These are phyloP conservation scores for Pocillopora verrucosa DNA, from an alignment of 64 coral and sea anemone species.

Conservation along the genomic window DNA sequence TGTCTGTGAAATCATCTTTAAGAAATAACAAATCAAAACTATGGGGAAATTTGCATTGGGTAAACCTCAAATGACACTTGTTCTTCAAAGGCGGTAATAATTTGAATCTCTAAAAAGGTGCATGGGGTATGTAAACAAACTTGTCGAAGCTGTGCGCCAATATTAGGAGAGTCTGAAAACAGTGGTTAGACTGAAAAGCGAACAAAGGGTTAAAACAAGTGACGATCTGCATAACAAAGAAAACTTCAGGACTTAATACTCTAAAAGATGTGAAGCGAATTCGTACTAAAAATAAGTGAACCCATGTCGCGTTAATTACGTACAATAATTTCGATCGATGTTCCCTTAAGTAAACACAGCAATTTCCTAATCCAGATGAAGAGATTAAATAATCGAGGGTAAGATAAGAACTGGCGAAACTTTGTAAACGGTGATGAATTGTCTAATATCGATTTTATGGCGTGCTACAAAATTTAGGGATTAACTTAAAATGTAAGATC, in stretches of 20 bases:
- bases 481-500: not conserved
- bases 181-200: not conserved
- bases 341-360: slow-evolving; percentile 12
- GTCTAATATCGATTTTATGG: not conserved
- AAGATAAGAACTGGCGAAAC: not conserved
- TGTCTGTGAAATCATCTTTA: not conserved
- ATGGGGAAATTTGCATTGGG: slow-evolving; percentile 17
- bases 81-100: not conserved
- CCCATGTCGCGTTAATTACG: slow-evolving; percentile 14
- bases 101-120: not conserved
- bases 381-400: not conserved
- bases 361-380: not conserved
- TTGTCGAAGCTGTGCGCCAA: not conserved
- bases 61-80: not conserved
- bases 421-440: not conserved
- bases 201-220: not conserved
- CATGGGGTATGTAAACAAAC: not conserved
- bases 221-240: slow-evolving; percentile 23
- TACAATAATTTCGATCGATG: not conserved
- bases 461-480: not conserved
- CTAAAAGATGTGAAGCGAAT: slow-evolving; percentile 1
- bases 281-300: slow-evolving; percentile 31
- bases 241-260: not conserved
- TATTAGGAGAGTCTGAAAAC: not conserved
- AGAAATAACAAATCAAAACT: slow-evolving; percentile 25